These are phyloP conservation scores for Ostrea denselamellosa DNA, from an alignment of 1,140 invertebrate species.

Conservation along the genomic window DNA sequence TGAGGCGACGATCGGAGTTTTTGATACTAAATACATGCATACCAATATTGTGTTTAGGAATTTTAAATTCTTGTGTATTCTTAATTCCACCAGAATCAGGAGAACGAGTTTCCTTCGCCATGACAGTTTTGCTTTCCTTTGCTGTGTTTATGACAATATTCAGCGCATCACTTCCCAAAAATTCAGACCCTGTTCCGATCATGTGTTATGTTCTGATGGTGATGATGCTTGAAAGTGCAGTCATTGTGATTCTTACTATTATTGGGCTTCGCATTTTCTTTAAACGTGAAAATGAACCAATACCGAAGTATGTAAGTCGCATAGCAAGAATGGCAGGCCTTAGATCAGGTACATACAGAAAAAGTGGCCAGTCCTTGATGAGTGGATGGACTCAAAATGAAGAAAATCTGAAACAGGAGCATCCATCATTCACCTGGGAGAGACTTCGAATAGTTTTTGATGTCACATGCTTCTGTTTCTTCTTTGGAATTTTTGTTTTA, in stretches of 20 bases:
- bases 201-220: conserved; percentile 40
- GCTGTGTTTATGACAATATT: conserved; percentile 52
- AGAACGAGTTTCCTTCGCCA: conserved; percentile 50
- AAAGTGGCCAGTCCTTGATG: background rate
- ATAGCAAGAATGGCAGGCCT: background rate
- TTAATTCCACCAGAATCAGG: conserved; percentile 50
- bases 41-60: conserved; percentile 47
- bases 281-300: background rate
- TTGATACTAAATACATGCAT: conserved; percentile 37
- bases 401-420: background rate
- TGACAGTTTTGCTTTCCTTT: conserved; percentile 48
- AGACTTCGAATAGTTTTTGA: background rate
- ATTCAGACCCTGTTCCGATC: conserved; percentile 39
- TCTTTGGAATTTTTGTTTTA: background rate
- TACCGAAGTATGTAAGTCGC: conserved; percentile 13
- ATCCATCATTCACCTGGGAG: background rate
- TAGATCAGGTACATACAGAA: background rate
- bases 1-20: conserved; percentile 44
- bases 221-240: conserved; percentile 42
- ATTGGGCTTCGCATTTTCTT: conserved; percentile 41
- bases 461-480: background rate
- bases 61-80: conserved; percentile 53
- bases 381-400: background rate
- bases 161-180: conserved; percentile 41
- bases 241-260: conserved; percentile 36